Percentiles rank a stretch among this genome's conserved stretches.
These are phyloP conservation scores for Elgaria multicarinata DNA, from an alignment of 2,113 vertebrate species.

Conservation along the genomic window DNA sequence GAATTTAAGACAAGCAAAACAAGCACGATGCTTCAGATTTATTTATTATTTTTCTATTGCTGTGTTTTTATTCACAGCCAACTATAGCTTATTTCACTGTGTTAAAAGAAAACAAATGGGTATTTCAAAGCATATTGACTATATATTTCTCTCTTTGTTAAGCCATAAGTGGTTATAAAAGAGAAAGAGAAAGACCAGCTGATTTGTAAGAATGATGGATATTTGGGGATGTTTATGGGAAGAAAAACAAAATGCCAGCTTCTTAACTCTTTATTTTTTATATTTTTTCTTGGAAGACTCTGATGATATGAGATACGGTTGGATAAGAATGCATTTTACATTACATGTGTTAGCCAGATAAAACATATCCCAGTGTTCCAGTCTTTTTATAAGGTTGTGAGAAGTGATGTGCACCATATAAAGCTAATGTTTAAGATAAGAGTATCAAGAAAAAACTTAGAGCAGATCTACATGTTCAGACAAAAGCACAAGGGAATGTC, in stretches of 20 bases:
- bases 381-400: background rate
- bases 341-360: background rate
- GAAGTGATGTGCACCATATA: background rate
- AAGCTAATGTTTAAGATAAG: background rate
- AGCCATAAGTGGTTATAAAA: background rate
- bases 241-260: background rate
- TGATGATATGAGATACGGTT: background rate
- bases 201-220: background rate
- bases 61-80: background rate
- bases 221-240: background rate
- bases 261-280: background rate
- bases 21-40: background rate
- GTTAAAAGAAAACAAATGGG: background rate
- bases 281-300: background rate
- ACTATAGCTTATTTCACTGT: background rate
- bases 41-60: background rate
- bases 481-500: background rate
- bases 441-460: background rate
- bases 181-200: background rate
- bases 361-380: background rate
- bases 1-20: conserved; percentile 12
- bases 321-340: background rate
- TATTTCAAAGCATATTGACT: background rate
- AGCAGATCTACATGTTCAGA: background rate
- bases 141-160: background rate